A percentile compares a stretch with the other conserved stretches of the same genome.
These are phyloP conservation scores for Embiotoca jacksoni DNA, from an alignment of 2,113 vertebrate genomes.

Conservation along the genomic window DNA sequence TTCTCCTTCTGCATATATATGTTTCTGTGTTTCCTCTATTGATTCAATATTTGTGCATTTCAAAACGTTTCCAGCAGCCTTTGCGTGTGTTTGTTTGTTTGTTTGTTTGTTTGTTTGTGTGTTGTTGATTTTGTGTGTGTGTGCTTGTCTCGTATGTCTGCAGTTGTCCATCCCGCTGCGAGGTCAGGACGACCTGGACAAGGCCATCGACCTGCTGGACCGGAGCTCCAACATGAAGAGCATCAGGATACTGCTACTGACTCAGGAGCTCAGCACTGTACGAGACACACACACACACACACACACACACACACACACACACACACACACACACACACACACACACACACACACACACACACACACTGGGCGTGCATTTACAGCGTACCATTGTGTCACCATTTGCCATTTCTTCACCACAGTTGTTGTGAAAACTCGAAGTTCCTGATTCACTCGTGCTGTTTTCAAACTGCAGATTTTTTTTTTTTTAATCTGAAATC, in stretches of 20 bases:
- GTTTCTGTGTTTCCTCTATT: neutral
- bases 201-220: slow-evolving; percentile 94
- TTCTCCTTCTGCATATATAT: slow-evolving; percentile 50
- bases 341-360: slow-evolving; percentile 21
- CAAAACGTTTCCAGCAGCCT: neutral
- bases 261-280: slow-evolving; percentile 91
- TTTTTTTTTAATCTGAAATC: no score
- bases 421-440: slow-evolving; percentile 26
- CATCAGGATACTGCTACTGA: slow-evolving; percentile 92
- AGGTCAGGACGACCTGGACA: slow-evolving; percentile 94
- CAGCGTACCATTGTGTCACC: slow-evolving; percentile 30
- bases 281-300: slow-evolving; percentile 66
- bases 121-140: slow-evolving; percentile 9
- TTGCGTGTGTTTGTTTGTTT: neutral
- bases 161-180: slow-evolving; percentile 95
- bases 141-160: slow-evolving; percentile 14
- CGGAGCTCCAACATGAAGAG: slow-evolving; percentile 96
- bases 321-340: slow-evolving; percentile 16
- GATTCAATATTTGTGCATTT: neutral
- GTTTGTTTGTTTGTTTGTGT: neutral
- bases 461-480: no score
- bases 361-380: slow-evolving; percentile 1
- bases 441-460: slow-evolving; percentile 50
- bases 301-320: slow-evolving; percentile 20
- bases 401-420: slow-evolving; percentile 38